Conservation (phyloP, 2,113 vertebrate species). For the Saccopteryx bilineata region DNA sequence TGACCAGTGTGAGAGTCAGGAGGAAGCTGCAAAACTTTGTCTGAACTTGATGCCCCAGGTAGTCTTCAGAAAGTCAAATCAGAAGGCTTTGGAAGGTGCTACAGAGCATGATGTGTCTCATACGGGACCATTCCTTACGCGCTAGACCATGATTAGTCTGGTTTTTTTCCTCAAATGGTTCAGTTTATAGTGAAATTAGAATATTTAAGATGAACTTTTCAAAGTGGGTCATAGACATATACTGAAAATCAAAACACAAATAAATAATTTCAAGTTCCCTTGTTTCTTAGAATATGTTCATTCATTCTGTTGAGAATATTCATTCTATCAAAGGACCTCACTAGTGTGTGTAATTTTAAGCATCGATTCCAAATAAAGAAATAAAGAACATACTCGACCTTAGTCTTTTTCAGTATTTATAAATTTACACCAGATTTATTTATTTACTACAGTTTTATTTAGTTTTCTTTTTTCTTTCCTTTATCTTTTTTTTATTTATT, state of each 20-base stretch:
- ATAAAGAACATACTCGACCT: background rate
- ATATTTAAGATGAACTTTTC: background rate
- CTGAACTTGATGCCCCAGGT: background rate
- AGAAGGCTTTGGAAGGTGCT: background rate
- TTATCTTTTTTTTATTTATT: too few relatives aligned
- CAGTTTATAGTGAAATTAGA: background rate
- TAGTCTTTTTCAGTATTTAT: background rate
- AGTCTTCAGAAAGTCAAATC: background rate
- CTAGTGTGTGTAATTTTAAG: background rate
- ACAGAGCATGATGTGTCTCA: background rate
- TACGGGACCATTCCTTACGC: too few relatives aligned
- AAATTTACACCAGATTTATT: background rate
- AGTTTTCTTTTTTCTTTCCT: background rate
- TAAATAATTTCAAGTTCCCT: background rate
- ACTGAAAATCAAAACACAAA: conserved; percentile 1
- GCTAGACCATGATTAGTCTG: background rate
- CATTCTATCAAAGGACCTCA: background rate
- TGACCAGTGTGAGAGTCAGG: background rate
- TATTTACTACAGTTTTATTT: background rate
- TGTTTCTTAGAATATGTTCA: conserved; percentile 23
- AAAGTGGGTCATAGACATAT: background rate
- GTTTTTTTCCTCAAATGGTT: background rate
- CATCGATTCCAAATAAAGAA: background rate
- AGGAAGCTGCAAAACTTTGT: background rate
- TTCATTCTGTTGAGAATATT: background rate